Evolutionary conservation across 2,797 vertebrate genomes (phyloP), one percentile per base, ranked within the genome.

Genomic region (Champsocephalus esox): DNA sequence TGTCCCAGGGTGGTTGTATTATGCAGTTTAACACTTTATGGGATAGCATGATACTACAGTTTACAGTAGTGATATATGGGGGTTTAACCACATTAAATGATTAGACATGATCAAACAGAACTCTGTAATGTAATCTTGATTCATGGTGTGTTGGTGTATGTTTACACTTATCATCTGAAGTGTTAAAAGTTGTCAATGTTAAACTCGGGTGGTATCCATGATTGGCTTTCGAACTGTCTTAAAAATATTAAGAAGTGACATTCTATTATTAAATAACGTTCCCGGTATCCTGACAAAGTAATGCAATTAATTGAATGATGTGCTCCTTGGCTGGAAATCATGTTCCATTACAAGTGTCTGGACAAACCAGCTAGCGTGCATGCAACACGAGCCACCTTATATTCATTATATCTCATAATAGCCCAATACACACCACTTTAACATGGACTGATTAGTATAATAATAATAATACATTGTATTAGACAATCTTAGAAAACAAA

Each of bases 401-500:
- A 64, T 43, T 19, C 0, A 59, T 44, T 4, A 56, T 9, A 59
- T 41, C 17, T 58, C 19, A 41, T 5, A 2, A 58, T 34, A 58
- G 34, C 61, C 12, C 17, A 4, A 64, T 17, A 12, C 16, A 12
- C 34, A 38, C 34, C 34, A 38, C 34, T 38, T 9, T 28, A 28
- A 28, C 28, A 9, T 9, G 7, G 7, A 38, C 12, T 21, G 32
- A 50, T 13, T 32, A 16, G 21, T 34, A 19, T 19, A 19, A 19
- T 19, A 19, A 19, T 19, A 19, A 19, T 19, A 19, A 19, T 19
- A 19, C 19, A 19, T 19, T 19, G 19, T 19, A 19, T 19, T 13
- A 45, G 12, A 62, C 34, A 51, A 34, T 28, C 11, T 21, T 6
- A 9, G 41, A 61, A 54, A 85, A 55, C 24, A 52, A 49, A 67